phyloP scores from a whole-genome alignment of 2,888 invertebrate genomes.

The Lamellibrachia satsuma region DNA sequence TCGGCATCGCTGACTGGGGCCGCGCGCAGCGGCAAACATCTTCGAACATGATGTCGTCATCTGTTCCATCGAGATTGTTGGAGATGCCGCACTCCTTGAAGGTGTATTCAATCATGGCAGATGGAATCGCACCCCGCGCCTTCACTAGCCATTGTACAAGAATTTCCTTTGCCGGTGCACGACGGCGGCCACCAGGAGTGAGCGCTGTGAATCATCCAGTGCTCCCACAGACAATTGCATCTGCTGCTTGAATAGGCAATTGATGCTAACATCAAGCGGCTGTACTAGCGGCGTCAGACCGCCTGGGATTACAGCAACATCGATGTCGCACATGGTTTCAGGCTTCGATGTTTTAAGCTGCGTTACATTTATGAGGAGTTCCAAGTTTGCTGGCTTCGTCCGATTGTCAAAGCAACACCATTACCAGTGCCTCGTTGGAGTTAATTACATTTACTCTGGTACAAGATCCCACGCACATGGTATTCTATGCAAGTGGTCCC shows the following conservation, averaged over 20 bases:
- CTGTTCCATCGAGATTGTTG: not conserved
- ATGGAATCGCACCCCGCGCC: not conserved
- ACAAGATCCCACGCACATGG: too few species aligned
- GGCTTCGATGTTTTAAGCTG: too few species aligned
- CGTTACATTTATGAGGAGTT: too few species aligned
- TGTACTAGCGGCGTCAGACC: not conserved
- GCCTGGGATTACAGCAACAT: conserved; percentile 24
- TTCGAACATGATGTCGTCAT: not conserved
- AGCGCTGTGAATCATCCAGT: not conserved
- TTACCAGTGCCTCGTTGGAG: too few species aligned
- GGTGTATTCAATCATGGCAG: not conserved
- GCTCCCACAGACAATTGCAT: not conserved
- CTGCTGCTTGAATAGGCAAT: conserved; percentile 18
- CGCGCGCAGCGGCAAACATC: not conserved
- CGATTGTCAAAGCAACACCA: too few species aligned
- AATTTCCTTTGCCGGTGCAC: not conserved
- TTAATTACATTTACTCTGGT: too few species aligned
- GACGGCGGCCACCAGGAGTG: too few species aligned
- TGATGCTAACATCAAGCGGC: conserved; percentile 23
- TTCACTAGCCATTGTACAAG: not conserved
- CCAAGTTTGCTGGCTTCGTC: too few species aligned
- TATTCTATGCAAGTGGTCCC: too few species aligned
- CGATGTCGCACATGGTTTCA: not conserved
- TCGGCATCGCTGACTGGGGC: not conserved
- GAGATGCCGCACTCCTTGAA: not conserved